A percentile compares a stretch with the other conserved stretches of the same genome.
Evolutionary conservation across 2,888 invertebrate genomes (phyloP).

Genomic region (Alviniconcha strummeri): DNA sequence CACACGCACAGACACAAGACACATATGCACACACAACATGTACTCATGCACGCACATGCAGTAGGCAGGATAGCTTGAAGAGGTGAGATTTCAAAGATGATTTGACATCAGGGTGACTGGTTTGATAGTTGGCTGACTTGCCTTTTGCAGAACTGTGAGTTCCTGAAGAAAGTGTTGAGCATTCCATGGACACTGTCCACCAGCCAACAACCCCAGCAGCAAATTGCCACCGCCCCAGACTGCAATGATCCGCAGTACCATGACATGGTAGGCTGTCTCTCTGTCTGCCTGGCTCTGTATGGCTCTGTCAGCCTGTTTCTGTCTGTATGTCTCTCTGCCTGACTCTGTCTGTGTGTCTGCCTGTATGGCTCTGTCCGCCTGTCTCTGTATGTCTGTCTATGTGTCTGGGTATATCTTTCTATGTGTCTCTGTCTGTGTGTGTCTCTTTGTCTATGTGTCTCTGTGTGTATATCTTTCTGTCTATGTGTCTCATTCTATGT

Average conservation of each 20-base stretch:
- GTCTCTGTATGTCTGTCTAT: background rate
- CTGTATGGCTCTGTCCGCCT: background rate
- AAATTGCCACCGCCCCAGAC: slow-evolving; percentile 71
- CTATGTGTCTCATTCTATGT: background rate
- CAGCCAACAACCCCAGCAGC: slow-evolving; percentile 76
- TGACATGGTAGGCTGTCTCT: slow-evolving; percentile 67
- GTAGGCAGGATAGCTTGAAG: background rate
- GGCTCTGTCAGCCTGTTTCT: background rate
- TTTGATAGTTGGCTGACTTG: background rate
- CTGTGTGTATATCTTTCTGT: background rate
- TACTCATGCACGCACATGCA: too few species aligned
- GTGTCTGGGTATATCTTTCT: background rate
- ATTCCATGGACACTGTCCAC: slow-evolving; percentile 76
- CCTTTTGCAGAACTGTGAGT: slow-evolving; percentile 72
- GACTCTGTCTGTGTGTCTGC: background rate
- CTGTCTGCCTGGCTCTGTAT: background rate
- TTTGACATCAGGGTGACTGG: background rate
- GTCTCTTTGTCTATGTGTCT: background rate
- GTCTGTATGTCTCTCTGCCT: background rate
- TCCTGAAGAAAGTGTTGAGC: slow-evolving; percentile 74
- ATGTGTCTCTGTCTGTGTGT: background rate
- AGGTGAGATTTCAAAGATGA: background rate
- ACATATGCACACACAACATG: too few species aligned
- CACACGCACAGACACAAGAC: too few species aligned
- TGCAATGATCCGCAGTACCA: slow-evolving; percentile 72